phyloP scores from a whole-genome alignment of 1,140 invertebrate genomes.

The Eufriesea mexicana region DNA sequence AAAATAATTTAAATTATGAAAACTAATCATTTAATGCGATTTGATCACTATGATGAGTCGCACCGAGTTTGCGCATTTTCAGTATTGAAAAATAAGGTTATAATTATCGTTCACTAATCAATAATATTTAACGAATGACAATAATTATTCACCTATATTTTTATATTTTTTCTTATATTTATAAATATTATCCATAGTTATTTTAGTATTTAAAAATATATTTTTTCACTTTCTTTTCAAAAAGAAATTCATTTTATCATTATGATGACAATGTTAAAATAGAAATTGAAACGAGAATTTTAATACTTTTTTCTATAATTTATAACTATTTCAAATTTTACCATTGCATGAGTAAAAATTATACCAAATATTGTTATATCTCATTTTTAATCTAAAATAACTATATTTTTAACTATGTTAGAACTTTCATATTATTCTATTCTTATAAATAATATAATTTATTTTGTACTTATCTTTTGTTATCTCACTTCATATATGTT shows the following conservation, averaged over 20 bases:
- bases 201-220: not conserved
- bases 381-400: not conserved
- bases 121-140: constrained; percentile 53
- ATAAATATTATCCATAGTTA: not conserved
- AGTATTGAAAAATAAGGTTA: constrained; percentile 58
- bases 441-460: constrained; percentile 26
- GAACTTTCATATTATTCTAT: not conserved
- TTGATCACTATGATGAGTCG: not conserved
- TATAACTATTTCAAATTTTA: not conserved
- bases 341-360: not conserved
- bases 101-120: constrained; percentile 65
- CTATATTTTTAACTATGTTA: not conserved
- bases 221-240: not conserved
- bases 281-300: not conserved
- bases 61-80: constrained; percentile 24
- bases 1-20: not conserved
- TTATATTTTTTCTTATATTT: not conserved
- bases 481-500: constrained; percentile 1
- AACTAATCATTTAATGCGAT: not conserved
- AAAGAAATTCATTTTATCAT: not conserved
- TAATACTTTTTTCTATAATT: not conserved
- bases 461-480: constrained; percentile 29
- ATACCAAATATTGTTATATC: not conserved
- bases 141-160: constrained; percentile 16
- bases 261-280: not conserved